Percentiles rank a stretch among this genome's conserved stretches.
phyloP scores from a whole-genome alignment of 2,113 vertebrate genomes.

The Alectura lathami region DNA sequence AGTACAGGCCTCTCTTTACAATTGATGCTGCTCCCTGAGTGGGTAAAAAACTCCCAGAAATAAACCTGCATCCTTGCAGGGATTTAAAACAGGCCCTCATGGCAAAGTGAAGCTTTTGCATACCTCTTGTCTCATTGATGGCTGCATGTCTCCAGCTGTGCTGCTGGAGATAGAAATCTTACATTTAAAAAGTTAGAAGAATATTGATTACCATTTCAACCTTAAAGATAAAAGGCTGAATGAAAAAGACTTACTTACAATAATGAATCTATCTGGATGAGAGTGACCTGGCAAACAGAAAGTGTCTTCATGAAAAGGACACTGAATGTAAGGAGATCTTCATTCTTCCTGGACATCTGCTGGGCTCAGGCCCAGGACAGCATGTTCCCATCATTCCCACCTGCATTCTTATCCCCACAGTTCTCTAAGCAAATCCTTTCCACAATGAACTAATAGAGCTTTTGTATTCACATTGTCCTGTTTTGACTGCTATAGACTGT shows the following conservation, averaged over 20 bases:
- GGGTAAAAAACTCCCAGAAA: background rate
- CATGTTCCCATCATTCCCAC: background rate
- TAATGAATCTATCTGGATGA: background rate
- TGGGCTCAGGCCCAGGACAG: background rate
- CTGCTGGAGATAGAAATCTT: background rate
- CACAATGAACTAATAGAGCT: background rate
- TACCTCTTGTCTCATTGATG: background rate
- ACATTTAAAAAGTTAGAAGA: background rate
- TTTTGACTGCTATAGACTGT: slow-evolving; percentile 2
- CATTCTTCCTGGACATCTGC: background rate
- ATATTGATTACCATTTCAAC: background rate
- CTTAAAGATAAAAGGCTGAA: background rate
- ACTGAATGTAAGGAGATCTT: background rate
- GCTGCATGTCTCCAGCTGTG: background rate
- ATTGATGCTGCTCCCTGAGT: background rate
- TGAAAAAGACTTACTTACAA: background rate
- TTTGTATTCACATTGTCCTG: slow-evolving; percentile 11
- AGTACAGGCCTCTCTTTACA: background rate
- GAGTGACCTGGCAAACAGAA: background rate
- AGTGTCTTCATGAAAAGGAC: accelerated
- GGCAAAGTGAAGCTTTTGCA: background rate
- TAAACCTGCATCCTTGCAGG: background rate
- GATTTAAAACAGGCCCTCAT: background rate
- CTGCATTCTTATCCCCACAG: background rate
- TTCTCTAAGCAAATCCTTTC: slow-evolving; percentile 10